Base-by-base conservation (phyloP, 2,888 invertebrate genomes). In the Nemoura dubitans region DNA sequence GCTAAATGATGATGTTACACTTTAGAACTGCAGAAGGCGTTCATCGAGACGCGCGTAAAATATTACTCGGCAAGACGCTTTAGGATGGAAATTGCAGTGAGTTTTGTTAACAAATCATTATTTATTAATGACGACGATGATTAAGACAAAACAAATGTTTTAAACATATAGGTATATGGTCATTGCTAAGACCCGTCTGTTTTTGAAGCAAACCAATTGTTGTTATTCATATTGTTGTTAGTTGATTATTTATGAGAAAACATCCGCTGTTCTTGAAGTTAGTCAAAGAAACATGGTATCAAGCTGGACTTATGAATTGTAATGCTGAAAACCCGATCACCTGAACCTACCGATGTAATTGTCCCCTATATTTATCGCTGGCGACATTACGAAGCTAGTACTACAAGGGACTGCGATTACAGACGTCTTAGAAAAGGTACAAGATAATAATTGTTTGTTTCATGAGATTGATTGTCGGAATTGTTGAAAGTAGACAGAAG, bases 151-250 rank as follows among this genome's bases (percentile, higher is more conserved):
- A 78, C 10, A 10, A 26, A 78, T 10, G 78, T 78, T 78, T 78
- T 59, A 59, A 59, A 16, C 27, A 84, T 10, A 42, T 0, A 42
- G 10, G 43, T 10, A 42, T 0, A 42, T n/a, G 43, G 29, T 28
- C 28, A 7, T 16, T 85, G 76, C 88, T 85, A 88, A n/a, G 88
- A 88, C 89, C 89, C 89, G 89, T 89, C 89, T 89, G 89, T 87
- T 87, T 87, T 83, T 83, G 59, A 88, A 86, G 88, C 89, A 88
- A 88, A 88, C 87, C 88, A 89, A 88, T 89, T 89, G 89, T 89
- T 89, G 89, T 89, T 89, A 89, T 89, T 85, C 80, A 86, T 87
- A 86, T 86, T 87, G 87, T 87, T 87, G 87, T 87, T 87, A 87
- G 87, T 87, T 87, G 84, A 84, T 87, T 86, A 86, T 29, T 86